Conservation (phyloP, 2,888 invertebrate species). For the Iselma pallidipennis region DNA sequence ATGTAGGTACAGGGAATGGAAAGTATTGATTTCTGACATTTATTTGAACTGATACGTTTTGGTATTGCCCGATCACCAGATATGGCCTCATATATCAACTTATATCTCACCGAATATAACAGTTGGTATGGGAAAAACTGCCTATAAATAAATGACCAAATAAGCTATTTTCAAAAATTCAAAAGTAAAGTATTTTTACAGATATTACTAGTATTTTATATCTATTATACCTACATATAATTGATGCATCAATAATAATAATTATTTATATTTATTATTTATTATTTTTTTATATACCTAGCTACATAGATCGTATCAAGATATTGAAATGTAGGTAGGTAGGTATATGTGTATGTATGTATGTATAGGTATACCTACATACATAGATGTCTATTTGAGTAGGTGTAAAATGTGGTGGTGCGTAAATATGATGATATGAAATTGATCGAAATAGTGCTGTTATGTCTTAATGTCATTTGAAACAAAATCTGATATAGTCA, state of each 20-base stretch:
- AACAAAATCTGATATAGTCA: conserved; percentile 31
- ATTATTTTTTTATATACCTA: background rate
- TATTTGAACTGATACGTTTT: conserved; percentile 43
- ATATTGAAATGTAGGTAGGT: too few relatives aligned
- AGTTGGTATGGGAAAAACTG: conserved; percentile 21
- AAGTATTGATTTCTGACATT: conserved; percentile 46
- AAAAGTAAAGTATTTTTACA: background rate
- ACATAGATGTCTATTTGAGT: background rate
- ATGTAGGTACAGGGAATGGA: conserved; percentile 36
- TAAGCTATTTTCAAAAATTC: background rate
- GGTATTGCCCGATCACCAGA: conserved; percentile 36
- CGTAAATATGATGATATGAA: conserved; percentile 1
- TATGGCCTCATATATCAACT: conserved; percentile 40
- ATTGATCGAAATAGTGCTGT: conserved; percentile 1
- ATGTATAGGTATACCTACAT: background rate
- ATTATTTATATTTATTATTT: background rate
- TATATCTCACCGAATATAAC: conserved; percentile 34
- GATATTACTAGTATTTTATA: too few relatives aligned
- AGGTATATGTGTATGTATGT: too few relatives aligned
- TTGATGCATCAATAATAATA: background rate
- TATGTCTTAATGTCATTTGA: background rate
- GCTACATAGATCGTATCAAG: too few relatives aligned
- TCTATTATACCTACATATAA: background rate
- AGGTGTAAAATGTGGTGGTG: background rate
- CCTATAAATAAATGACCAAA: conserved; percentile 8